Conservation (phyloP, 2,888 invertebrate species). For the Dicycla oo region DNA sequence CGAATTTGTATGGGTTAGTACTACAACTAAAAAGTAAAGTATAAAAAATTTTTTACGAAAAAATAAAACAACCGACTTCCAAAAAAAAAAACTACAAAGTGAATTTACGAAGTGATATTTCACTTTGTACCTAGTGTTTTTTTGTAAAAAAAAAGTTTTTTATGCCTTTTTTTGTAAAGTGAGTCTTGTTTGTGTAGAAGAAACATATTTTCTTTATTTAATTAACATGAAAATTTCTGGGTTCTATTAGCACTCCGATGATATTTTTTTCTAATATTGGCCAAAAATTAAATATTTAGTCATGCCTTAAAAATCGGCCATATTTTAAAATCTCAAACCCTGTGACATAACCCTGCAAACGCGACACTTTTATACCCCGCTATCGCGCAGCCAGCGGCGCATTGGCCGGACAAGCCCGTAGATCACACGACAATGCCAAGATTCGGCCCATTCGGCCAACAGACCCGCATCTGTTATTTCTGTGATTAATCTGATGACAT, state of each 20-base stretch:
- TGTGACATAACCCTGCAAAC: conserved; percentile 24
- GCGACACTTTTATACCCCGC: conserved; percentile 23
- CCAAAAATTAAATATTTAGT: conserved; percentile 3
- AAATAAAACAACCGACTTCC: too few species aligned
- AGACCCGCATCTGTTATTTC: conserved; percentile 55
- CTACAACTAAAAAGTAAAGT: too few species aligned
- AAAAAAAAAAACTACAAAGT: too few species aligned
- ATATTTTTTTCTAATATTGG: background rate
- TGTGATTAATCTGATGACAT: conserved; percentile 53
- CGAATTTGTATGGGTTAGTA: too few species aligned
- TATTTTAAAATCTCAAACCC: background rate
- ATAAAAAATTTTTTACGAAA: too few species aligned
- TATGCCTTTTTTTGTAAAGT: too few species aligned
- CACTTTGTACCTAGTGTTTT: too few species aligned
- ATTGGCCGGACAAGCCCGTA: conserved; percentile 45
- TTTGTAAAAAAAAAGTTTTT: too few species aligned
- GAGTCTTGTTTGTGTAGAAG: too few species aligned
- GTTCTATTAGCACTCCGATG: background rate
- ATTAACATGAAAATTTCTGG: background rate
- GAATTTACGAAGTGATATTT: too few species aligned
- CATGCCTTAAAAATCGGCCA: background rate
- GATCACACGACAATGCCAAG: conserved; percentile 57
- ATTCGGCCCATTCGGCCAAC: conserved; percentile 41
- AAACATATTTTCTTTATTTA: too few species aligned
- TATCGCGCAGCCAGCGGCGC: conserved; percentile 41